These are phyloP conservation scores for Limnephilus auricula DNA, from an alignment of 2,888 invertebrate genomes.

Conservation along the genomic window DNA sequence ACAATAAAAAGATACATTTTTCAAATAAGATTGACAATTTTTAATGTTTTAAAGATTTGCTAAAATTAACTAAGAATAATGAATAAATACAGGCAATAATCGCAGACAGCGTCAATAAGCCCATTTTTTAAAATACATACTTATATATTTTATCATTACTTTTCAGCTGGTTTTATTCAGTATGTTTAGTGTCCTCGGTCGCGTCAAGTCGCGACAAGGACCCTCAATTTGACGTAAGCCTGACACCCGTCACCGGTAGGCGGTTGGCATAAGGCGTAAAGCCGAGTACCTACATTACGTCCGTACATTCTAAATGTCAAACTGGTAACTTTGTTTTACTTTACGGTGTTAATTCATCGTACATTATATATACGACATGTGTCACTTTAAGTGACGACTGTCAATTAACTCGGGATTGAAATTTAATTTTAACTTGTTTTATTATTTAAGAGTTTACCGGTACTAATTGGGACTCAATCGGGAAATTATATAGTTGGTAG, in stretches of 20 bases:
- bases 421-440: constrained; percentile 7
- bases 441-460: no score
- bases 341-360: constrained; percentile 4
- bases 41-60: no score
- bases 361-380: constrained; percentile 9
- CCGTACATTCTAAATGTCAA: constrained; percentile 37
- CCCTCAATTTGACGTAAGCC: not conserved
- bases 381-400: constrained; percentile 28
- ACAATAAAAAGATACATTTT: no score
- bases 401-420: constrained; percentile 7
- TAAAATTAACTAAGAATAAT: no score
- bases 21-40: no score
- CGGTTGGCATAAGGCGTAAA: not conserved
- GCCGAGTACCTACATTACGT: constrained; percentile 15
- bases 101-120: no score
- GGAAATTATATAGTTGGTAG: not conserved
- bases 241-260: constrained; percentile 42
- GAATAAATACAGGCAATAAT: no score
- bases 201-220: not conserved
- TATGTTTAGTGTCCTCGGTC: no score
- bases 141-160: no score
- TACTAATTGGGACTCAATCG: not conserved
- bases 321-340: constrained; percentile 37
- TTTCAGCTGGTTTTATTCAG: no score
- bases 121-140: no score